Evolutionary conservation across 2,888 invertebrate species (phyloP), one percentile per base, ranked within the genome.

Genomic region (Trypoxylon attenuatum): DNA sequence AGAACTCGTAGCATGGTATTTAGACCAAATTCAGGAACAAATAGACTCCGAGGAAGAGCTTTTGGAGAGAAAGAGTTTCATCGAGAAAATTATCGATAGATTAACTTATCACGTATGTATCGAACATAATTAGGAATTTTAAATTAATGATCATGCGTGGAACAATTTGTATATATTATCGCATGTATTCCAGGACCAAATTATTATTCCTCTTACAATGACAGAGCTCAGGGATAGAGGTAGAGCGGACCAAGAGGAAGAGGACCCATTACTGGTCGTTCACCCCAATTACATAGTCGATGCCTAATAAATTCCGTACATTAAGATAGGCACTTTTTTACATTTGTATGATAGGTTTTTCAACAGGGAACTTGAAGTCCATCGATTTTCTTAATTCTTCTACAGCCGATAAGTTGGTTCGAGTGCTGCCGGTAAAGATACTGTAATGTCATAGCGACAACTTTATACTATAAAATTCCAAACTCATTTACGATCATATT

Each of bases 271-370:
- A 39, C 88, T 99, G 3, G 96, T 98, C 13, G 98, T 98, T 0
- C 98, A 99, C 90, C 99, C 99, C 0, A 98, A 98, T 88, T 99
- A 97, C 85, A 92, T 96, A 45, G 90, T 96, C 43, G 95, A 96
- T 72, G 88, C 87, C 67, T 87, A 82, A 15, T 21, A 53, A 25
- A 15, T n/a, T n/a, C n/a, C n/a, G n/a, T n/a, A n/a, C n/a, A n/a
- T n/a, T n/a, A n/a, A n/a, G n/a, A n/a, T n/a, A n/a, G n/a, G n/a
- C n/a, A n/a, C n/a, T n/a, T n/a, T n/a, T n/a, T n/a, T n/a, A n/a
- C n/a, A n/a, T n/a, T n/a, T n/a, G n/a, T n/a, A n/a, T n/a, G n/a
- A n/a, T n/a, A n/a, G n/a, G n/a, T n/a, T n/a, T n/a, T n/a, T n/a
- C n/a, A n/a, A n/a, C n/a, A n/a, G n/a, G n/a, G n/a, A n/a, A n/a